Conservation (phyloP, 1,140 invertebrate genomes). For the Ruditapes philippinarum region DNA sequence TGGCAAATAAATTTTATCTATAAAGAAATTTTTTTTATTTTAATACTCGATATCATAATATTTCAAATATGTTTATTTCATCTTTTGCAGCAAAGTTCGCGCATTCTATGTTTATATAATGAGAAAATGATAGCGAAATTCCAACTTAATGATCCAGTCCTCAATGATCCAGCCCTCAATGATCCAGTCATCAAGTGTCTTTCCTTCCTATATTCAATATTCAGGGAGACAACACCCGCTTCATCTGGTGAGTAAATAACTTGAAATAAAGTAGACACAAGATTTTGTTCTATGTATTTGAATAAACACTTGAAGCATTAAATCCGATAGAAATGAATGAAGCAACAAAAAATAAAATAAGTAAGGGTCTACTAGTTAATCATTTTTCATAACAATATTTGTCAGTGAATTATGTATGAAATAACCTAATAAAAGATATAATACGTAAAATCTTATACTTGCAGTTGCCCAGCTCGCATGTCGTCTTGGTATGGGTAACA, state of each 20-base stretch:
- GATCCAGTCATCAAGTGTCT: conserved; percentile 4
- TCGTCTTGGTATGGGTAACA: background rate
- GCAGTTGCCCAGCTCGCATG: background rate
- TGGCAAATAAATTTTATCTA: no score
- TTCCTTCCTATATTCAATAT: background rate
- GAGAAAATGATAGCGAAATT: conserved; percentile 37
- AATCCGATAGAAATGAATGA: no score
- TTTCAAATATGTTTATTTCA: background rate
- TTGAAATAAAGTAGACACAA: no score
- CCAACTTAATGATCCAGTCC: background rate
- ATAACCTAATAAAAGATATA: no score
- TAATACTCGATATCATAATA: background rate
- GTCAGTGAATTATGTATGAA: no score
- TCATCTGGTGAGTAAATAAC: background rate
- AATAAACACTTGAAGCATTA: no score
- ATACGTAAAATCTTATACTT: background rate
- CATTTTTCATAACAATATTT: no score
- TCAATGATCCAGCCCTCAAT: background rate
- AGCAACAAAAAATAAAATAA: no score
- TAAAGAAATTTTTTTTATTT: background rate
- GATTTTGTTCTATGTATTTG: no score
- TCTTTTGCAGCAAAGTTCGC: background rate
- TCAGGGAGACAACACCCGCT: background rate
- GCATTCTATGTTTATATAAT: background rate
- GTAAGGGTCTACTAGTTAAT: no score